These are phyloP conservation scores for Campoletis sonorensis DNA, from an alignment of 1,140 invertebrate species.

Conservation along the genomic window DNA sequence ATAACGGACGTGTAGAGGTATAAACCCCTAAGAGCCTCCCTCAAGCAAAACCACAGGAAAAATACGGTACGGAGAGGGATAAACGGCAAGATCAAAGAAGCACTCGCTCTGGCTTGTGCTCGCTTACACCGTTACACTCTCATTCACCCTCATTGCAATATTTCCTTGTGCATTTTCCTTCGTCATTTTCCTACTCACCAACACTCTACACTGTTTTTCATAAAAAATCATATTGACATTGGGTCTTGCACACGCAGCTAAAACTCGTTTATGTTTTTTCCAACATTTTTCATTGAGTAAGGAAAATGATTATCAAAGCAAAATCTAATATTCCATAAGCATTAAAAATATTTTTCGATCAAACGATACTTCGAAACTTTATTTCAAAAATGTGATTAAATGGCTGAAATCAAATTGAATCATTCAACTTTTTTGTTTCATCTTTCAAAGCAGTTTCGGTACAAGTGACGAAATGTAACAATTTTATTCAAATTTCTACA, in stretches of 20 bases:
- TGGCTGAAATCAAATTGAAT: no score
- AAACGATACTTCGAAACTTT: no score
- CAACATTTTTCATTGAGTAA: background rate
- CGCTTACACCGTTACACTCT: background rate
- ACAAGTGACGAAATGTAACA: no score
- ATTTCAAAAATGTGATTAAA: no score
- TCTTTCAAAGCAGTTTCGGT: no score
- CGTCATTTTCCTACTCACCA: background rate
- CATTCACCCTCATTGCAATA: slow-evolving; percentile 2
- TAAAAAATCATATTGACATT: background rate
- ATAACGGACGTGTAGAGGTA: background rate
- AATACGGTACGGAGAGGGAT: background rate
- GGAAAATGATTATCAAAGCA: no score
- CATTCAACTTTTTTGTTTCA: no score
- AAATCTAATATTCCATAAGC: no score
- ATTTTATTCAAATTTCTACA: no score
- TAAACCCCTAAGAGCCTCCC: background rate
- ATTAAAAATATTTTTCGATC: no score
- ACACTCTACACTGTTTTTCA: background rate
- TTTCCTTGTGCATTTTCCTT: background rate
- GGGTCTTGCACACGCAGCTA: background rate
- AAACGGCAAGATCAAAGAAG: slow-evolving; percentile 15
- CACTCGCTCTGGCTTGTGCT: background rate
- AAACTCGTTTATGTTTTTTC: background rate
- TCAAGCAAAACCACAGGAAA: background rate